Evolutionary conservation across 2,797 vertebrate genomes (phyloP), one percentile per base, ranked within the genome.

Genomic region (Phoxinus dragarum): DNA sequence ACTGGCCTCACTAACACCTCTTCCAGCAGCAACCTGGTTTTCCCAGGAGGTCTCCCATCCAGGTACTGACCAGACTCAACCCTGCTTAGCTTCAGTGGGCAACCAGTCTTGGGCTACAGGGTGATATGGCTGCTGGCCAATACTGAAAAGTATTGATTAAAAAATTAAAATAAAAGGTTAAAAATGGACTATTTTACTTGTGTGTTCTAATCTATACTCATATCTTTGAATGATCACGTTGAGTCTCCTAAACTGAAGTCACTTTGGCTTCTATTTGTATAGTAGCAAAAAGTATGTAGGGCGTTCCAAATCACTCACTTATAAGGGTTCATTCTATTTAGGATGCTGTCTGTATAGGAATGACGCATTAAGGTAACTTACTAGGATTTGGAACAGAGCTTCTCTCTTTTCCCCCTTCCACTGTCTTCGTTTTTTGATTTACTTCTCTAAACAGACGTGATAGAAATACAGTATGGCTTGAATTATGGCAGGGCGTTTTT

Each of bases 401-500:
- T 40, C 54, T 36, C 83, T 80, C 79, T 87, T 49, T 77, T 85
- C 81, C 44, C 71, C 87, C 81, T 89, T 84, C 66, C 82, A 61
- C 66, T 66, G 1, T 79, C 89, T 86, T 78, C 61, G 76, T 5
- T 66, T 80, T 87, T 54, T 67, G 80, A 86, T 88, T 85, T 86
- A 84, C 81, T 71, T 88, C 79, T 86, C 81, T 81, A 84, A 87
- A 84, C 4, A 19, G 49, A 52, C 74, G 2, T 67, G 71, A 40
- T 56, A 47, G 82, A 89, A 87, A 77, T 75, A 82, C 80, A 68
- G 75, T 49, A 31, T 80, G 59, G 27, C 47, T 86, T 86, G 81
- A 91, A 90, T 93, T 92, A 91, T 92, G 82, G 77, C 19, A 23
- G 47, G 14, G 5, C 16, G 86, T 85, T 90, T 89, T 74, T 59